phyloP scores from a whole-genome alignment of 2,888 invertebrate genomes.

The Bhutanitis thaidina region DNA sequence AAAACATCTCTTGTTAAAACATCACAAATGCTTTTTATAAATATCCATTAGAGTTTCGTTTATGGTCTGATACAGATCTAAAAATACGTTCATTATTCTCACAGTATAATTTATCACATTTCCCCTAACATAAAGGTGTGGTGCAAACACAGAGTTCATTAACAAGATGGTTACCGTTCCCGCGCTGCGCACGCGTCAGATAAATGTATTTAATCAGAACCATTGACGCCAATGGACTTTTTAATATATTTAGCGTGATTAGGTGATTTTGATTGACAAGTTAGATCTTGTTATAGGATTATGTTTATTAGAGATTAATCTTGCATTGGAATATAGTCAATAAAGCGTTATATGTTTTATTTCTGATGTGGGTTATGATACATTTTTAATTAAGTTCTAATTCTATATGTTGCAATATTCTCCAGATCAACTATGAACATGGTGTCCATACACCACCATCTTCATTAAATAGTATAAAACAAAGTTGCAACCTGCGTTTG shows the following conservation, averaged over 20 bases:
- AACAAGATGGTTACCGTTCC: conserved; percentile 33
- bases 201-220: conserved; percentile 17
- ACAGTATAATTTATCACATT: conserved; percentile 11
- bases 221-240: conserved; percentile 13
- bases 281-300: too few species aligned
- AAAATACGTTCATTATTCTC: conserved; percentile 11
- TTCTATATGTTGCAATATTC: too few species aligned
- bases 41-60: conserved; percentile 1
- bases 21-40: too few species aligned
- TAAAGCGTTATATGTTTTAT: too few species aligned
- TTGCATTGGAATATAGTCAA: not conserved
- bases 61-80: conserved; percentile 3
- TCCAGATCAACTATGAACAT: too few species aligned
- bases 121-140: conserved; percentile 33
- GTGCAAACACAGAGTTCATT: conserved; percentile 36
- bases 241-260: conserved; percentile 9
- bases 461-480: too few species aligned
- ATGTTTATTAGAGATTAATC: too few species aligned
- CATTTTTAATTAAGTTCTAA: too few species aligned
- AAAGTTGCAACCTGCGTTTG: too few species aligned
- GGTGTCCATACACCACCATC: too few species aligned
- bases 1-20: too few species aligned
- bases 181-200: conserved; percentile 23
- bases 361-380: too few species aligned
- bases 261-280: not conserved